Base-by-base conservation (phyloP, 1,140 invertebrate genomes). In the Eriocheir sinensis region DNA sequence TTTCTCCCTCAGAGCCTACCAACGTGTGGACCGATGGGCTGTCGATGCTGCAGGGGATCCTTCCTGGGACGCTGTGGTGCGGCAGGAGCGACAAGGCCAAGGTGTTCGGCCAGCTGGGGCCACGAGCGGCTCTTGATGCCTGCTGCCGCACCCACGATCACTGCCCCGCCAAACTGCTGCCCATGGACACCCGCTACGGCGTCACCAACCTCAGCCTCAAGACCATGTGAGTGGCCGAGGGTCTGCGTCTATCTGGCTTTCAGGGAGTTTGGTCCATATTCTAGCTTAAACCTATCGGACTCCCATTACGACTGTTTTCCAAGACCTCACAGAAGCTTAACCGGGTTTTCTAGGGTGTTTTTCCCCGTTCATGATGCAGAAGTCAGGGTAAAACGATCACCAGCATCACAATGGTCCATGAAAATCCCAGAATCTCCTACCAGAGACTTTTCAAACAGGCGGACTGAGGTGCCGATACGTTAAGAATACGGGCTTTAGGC, bases 91-190 rank as follows among this genome's bases (percentile, higher is more conserved):
- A 97, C 94, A 96, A 97, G 17, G 97, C 98, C 0, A 96, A 95
- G 0, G 97, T 97, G 89, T 98, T 97, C 96, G 97, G 98, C 96
- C 98, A 99, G 96, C 97, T 99, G 85, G 98, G 98, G 36, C 96
- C 97, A 0, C 97, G 98, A 96, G 97, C 97, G 53, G 97, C 97
- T 32, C 97, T 98, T 92, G 98, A 99, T 96, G 97, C 97, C 95
- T 99, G 98, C 96, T 99, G 98, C 96, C 97, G 98, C 85, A 98
- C 97, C 3, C 98, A 99, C 96, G 98, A 99, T 97, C 97, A 99
- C 48, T 97, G 98, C 97, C 97, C 98, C 96, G 96, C 97, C 38
- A 98, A 98, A 97, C 97, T 99, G 30, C 97, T 98, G 95, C 98
- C 98, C 8, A 98, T 98, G 96, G 97, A 97, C 86, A 97, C 97